These are phyloP conservation scores for Phataginus tetradactyla DNA, from an alignment of 2,797 vertebrate genomes.

Conservation along the genomic window DNA sequence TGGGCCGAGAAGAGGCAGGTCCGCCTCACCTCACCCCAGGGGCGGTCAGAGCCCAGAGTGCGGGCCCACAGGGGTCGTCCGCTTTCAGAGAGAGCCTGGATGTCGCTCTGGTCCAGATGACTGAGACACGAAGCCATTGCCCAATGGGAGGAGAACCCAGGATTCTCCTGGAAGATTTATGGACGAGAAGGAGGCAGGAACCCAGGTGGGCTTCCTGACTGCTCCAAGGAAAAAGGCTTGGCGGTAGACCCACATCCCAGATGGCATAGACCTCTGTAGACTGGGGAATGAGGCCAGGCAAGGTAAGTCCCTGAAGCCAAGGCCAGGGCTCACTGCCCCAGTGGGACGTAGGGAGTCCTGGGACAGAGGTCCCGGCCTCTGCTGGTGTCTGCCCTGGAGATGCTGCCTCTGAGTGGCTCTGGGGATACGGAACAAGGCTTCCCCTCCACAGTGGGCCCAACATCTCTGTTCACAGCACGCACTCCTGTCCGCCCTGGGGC, in stretches of 20 bases:
- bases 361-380: background rate
- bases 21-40: background rate
- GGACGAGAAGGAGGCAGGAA: background rate
- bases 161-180: background rate
- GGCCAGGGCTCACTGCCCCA: background rate
- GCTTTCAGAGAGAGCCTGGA: background rate
- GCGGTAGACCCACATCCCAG: background rate
- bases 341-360: fast-evolving
- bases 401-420: background rate
- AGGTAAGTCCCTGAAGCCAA: too few species aligned
- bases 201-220: background rate
- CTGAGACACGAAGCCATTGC: background rate
- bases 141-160: background rate
- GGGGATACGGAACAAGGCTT: background rate
- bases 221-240: background rate
- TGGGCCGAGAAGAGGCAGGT: background rate
- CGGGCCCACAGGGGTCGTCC: background rate
- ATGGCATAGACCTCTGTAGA: background rate
- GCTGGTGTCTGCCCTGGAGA: background rate
- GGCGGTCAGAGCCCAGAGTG: background rate
- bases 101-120: background rate
- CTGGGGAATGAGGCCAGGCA: background rate
- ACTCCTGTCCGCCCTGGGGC: background rate
- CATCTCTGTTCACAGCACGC: background rate
- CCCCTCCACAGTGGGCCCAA: background rate